Conservation (phyloP, 1,140 invertebrate genomes). For the Melipona quadrifasciata region DNA sequence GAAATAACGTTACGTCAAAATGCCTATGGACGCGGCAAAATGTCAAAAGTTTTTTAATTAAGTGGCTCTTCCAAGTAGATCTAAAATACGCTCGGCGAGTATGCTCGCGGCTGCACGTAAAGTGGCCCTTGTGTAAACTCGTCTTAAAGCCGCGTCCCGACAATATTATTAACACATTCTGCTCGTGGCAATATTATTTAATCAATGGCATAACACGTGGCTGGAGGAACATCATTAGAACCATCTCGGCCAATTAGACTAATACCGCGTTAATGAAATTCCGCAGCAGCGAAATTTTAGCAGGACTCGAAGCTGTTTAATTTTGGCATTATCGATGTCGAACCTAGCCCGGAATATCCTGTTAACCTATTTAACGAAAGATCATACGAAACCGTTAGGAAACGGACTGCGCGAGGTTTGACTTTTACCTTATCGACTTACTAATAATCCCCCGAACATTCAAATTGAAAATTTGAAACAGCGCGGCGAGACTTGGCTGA, state of each 20-base stretch:
- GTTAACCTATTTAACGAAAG: too few species aligned
- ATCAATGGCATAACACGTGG: background rate
- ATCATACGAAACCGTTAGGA: too few species aligned
- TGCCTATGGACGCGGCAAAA: background rate
- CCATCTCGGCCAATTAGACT: background rate
- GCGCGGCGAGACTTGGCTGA: too few species aligned
- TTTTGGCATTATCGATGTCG: too few species aligned
- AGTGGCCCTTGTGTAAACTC: constrained; percentile 12
- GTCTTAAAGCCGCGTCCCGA: background rate
- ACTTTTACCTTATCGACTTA: too few species aligned
- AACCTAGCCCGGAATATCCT: too few species aligned
- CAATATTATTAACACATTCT: background rate
- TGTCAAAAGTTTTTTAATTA: constrained; percentile 2
- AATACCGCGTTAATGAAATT: background rate
- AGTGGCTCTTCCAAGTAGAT: background rate
- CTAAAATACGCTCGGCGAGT: background rate
- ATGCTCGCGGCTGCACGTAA: background rate
- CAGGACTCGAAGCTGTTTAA: background rate
- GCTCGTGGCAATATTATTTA: background rate
- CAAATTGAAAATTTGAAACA: too few species aligned
- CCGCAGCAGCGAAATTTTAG: background rate
- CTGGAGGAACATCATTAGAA: background rate
- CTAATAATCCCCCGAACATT: too few species aligned
- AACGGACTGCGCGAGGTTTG: too few species aligned
- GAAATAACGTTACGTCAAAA: background rate